These are phyloP conservation scores for Trichonephila clavipes DNA, from an alignment of 1,140 invertebrate genomes.

Conservation along the genomic window DNA sequence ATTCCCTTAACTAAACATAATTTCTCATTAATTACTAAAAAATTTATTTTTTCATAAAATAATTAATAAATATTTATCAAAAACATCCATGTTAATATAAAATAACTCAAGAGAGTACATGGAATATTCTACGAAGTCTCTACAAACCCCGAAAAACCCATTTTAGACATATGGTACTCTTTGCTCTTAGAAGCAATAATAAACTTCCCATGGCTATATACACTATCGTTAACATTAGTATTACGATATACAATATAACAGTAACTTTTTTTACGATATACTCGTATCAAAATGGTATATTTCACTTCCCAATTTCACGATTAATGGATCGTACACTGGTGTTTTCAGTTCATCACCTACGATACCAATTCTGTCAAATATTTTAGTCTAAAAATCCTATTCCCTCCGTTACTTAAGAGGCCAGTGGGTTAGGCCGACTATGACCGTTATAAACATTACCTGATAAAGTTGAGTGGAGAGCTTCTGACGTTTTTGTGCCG, in stretches of 20 bases:
- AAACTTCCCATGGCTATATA: neutral
- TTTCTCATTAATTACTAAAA: too few relatives aligned
- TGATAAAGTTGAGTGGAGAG: conserved; percentile 12
- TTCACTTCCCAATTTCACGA: neutral
- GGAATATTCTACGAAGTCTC: neutral
- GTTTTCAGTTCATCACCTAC: conserved; percentile 36
- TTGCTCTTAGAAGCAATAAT: neutral
- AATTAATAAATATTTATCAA: too few relatives aligned
- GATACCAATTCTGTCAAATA: conserved; percentile 5
- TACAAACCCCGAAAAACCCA: neutral
- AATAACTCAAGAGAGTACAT: too few relatives aligned
- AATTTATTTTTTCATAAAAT: too few relatives aligned
- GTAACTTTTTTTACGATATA: neutral
- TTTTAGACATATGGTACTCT: neutral
- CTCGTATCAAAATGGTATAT: neutral
- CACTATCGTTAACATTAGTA: neutral
- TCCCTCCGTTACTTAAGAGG: neutral
- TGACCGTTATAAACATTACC: conserved; percentile 58
- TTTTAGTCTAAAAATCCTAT: neutral
- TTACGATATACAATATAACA: neutral
- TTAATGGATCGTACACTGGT: neutral
- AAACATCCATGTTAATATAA: too few relatives aligned
- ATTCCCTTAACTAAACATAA: too few relatives aligned
- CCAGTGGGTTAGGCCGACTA: conserved; percentile 9
- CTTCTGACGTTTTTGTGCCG: neutral